Conservation (phyloP, 2,113 vertebrate species). For the Zosterops japonicus region DNA sequence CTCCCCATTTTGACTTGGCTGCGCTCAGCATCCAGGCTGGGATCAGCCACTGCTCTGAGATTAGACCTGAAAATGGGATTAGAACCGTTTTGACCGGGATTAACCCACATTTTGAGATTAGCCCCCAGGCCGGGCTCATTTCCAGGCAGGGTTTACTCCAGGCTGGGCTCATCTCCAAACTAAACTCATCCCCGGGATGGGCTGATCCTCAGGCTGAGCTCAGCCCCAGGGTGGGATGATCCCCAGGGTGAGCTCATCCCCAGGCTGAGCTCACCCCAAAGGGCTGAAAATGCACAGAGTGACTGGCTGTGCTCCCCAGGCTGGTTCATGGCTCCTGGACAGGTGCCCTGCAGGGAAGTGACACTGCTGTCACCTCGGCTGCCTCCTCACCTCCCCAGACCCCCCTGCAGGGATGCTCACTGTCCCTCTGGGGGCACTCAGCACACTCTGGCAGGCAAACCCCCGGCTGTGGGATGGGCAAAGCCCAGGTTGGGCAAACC, state of each 20-base stretch:
- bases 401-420: rapidly evolving
- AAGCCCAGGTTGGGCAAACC: background rate
- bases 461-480: rapidly evolving
- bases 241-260: background rate
- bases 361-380: background rate
- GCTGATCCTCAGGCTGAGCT: background rate
- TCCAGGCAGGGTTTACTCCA: background rate
- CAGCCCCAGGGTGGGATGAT: background rate
- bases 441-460: background rate
- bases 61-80: background rate
- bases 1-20: background rate
- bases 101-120: background rate
- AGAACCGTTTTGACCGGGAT: background rate
- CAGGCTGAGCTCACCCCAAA: background rate
- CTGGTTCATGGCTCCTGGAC: no score
- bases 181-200: background rate
- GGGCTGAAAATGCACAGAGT: background rate
- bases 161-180: background rate
- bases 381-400: background rate
- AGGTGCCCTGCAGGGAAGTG: rapidly evolving
- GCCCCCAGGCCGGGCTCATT: background rate
- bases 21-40: background rate
- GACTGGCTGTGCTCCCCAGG: rapidly evolving
- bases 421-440: background rate
- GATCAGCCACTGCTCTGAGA: background rate